phyloP scores from a whole-genome alignment of 2,113 vertebrate species.

The Rhinoptilus africanus region DNA sequence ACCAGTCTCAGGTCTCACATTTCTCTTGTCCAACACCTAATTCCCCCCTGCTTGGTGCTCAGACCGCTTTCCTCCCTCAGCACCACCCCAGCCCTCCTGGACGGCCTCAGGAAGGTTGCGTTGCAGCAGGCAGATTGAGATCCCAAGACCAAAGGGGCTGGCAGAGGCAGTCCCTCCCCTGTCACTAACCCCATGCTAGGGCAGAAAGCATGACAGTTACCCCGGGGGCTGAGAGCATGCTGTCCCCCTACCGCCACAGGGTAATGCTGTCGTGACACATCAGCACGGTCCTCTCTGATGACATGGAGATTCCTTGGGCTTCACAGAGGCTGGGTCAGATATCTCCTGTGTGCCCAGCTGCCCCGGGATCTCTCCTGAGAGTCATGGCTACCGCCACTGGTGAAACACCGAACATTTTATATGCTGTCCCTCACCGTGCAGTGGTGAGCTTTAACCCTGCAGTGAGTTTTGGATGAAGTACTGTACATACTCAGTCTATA shows the following conservation, averaged over 20 bases:
- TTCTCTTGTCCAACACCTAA: neutral
- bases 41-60: neutral
- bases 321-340: neutral
- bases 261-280: neutral
- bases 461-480: neutral
- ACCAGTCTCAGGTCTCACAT: neutral
- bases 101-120: rapidly evolving
- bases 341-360: neutral
- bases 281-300: neutral
- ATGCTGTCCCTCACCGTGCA: rapidly evolving
- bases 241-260: rapidly evolving
- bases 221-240: neutral
- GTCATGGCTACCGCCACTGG: neutral
- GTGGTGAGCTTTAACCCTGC: neutral
- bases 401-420: neutral
- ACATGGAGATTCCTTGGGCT: neutral
- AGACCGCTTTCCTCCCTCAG: neutral
- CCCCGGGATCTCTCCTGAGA: neutral
- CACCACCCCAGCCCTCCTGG: neutral
- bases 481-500: neutral
- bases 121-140: neutral
- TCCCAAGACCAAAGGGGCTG: neutral
- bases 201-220: neutral
- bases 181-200: neutral
- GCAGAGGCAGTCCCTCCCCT: neutral